These are phyloP conservation scores for Saxidomus purpurata DNA, from an alignment of 1,140 invertebrate species.

Conservation along the genomic window DNA sequence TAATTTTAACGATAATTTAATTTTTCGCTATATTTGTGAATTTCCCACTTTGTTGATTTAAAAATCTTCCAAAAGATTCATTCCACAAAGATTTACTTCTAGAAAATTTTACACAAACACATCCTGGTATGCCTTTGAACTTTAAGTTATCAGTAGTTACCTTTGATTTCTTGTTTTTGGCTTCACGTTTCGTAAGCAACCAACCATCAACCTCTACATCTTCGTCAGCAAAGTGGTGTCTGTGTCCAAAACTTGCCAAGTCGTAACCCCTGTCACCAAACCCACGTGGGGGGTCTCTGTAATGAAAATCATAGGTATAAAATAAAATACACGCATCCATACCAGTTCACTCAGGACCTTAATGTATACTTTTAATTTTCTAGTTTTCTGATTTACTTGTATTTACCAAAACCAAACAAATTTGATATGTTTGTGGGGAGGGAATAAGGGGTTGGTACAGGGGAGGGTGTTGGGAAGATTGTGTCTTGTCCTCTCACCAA, in stretches of 20 bases:
- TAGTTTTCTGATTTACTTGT: no score
- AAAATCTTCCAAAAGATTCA: no score
- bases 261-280: slow-evolving; percentile 61
- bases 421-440: no score
- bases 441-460: no score
- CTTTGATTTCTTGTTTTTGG: neutral
- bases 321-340: neutral
- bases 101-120: neutral
- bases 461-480: no score
- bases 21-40: no score
- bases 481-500: no score
- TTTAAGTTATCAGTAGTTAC: neutral
- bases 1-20: no score
- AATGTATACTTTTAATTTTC: neutral
- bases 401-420: no score
- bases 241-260: slow-evolving; percentile 55
- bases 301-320: neutral
- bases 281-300: slow-evolving; percentile 14
- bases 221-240: slow-evolving; percentile 50
- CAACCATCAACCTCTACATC: slow-evolving; percentile 53
- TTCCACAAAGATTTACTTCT: no score
- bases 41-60: no score
- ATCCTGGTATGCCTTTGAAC: no score
- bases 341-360: neutral
- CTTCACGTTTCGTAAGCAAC: neutral